A percentile compares a stretch with the other conserved stretches of the same genome.
phyloP scores from a whole-genome alignment of 2,888 invertebrate genomes.

The Eupithecia subfuscata region DNA sequence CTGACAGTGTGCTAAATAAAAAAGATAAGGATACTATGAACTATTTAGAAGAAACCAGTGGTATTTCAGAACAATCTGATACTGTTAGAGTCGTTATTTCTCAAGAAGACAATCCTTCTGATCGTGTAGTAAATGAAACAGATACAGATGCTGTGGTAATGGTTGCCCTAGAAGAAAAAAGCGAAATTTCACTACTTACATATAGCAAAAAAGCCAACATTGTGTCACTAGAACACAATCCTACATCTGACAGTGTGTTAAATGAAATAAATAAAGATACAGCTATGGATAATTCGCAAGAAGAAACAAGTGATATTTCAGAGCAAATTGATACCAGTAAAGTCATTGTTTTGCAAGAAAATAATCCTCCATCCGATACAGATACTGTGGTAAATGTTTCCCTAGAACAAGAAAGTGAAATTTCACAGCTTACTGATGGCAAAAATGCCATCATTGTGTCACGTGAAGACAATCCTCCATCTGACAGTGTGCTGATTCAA shows the following conservation, averaged over 20 bases:
- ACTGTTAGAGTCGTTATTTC: not conserved
- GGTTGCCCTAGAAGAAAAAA: not conserved
- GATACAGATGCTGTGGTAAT: not conserved
- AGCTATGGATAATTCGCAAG: no score
- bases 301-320: no score
- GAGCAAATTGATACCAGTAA: no score
- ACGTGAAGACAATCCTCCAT: not conserved
- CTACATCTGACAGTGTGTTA: not conserved
- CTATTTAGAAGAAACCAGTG: not conserved
- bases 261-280: not conserved
- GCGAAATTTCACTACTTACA: not conserved
- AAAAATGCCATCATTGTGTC: not conserved
- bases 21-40: not conserved
- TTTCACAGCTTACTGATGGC: not conserved
- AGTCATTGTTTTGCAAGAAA: no score
- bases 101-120: not conserved
- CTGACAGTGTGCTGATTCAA: not conserved
- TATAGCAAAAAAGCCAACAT: not conserved
- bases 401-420: not conserved
- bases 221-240: not conserved
- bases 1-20: not conserved
- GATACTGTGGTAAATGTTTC: not conserved
- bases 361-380: not conserved
- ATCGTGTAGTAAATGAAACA: not conserved
- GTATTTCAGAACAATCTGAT: not conserved